Conservation (phyloP, 2,113 vertebrate species). For the Oenanthe oenanthe region DNA sequence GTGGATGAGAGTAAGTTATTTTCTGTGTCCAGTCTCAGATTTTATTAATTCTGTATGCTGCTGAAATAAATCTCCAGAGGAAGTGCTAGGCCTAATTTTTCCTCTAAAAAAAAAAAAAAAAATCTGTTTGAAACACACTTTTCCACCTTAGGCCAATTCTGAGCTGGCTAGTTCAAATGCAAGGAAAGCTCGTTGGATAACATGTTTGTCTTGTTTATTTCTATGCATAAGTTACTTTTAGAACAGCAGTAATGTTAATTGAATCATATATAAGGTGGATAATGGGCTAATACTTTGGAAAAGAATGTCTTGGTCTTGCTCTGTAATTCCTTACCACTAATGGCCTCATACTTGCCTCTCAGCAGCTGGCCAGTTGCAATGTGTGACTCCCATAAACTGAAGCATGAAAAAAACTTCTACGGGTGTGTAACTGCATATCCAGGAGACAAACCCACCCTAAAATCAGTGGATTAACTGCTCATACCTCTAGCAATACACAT, state of each 20-base stretch:
- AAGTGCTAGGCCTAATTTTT: neutral
- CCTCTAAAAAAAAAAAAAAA: neutral
- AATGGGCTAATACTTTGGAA: neutral
- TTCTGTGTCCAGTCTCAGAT: neutral
- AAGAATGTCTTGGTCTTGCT: neutral
- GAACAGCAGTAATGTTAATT: neutral
- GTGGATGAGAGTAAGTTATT: neutral
- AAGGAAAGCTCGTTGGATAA: neutral
- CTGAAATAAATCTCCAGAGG: neutral
- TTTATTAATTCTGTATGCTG: neutral
- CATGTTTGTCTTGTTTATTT: neutral
- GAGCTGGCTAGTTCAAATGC: neutral
- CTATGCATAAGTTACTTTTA: conserved; percentile 4
- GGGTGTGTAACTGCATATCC: neutral
- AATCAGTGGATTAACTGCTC: neutral
- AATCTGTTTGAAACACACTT: neutral
- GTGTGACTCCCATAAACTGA: neutral
- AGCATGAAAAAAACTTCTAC: neutral
- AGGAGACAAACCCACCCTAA: neutral
- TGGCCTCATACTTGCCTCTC: neutral
- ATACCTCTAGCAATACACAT: neutral
- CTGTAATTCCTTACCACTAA: neutral
- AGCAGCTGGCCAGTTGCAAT: neutral
- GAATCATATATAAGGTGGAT: neutral
- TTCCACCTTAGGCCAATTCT: neutral